Base-by-base conservation (phyloP, 2,113 vertebrate species). In the Ctenodactylus gundi region DNA sequence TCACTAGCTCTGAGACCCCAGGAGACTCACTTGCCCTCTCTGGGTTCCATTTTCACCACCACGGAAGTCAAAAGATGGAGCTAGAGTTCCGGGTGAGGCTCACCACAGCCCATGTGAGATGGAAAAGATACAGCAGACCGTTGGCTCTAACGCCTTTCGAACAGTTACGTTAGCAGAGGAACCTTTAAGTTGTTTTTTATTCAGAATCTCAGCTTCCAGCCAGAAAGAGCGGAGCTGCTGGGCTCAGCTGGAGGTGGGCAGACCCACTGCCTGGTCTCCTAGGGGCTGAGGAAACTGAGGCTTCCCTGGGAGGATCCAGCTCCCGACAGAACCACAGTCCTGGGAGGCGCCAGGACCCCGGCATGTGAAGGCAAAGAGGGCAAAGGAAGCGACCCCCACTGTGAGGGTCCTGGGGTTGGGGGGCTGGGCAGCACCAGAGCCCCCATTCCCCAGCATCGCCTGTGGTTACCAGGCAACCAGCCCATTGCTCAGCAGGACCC, bases 401-500 rank as follows among this genome's bases (percentile, higher is more conserved):
- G 44, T 25, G 20, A 0, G 10, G 31, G 17, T 17, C 17, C 34
- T 4, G 29, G 17, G n/a, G n/a, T n/a, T n/a, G n/a, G n/a, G n/a
- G 39, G 67, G 60, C 73, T 78, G 75, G 36, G 36, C 78, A 13
- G 55, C 94, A 88, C 93, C 89, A 76, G 86, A 95, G 89, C 67
- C 53, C 85, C 73, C n/a, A n/a, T n/a, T n/a, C n/a, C 94, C 21
- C 34, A 60, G 57, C 62, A 36, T 6, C 3, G 31, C 87, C 21
- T 29, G 0, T 3, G 9, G 95, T 97, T 96, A 36, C 97, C 95
- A 95, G 87, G 95, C 96, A 96, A 97, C 94, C 72, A 57, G 20
- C 25, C 0, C 51, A 0, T 41, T 76, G 60, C 94, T 75, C 64
- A 34, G 91, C 18, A 0, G 67, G 68, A n/a, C 46, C 91, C 90